phyloP scores from a whole-genome alignment of 2,888 invertebrate species.

The Atrina japonica region DNA sequence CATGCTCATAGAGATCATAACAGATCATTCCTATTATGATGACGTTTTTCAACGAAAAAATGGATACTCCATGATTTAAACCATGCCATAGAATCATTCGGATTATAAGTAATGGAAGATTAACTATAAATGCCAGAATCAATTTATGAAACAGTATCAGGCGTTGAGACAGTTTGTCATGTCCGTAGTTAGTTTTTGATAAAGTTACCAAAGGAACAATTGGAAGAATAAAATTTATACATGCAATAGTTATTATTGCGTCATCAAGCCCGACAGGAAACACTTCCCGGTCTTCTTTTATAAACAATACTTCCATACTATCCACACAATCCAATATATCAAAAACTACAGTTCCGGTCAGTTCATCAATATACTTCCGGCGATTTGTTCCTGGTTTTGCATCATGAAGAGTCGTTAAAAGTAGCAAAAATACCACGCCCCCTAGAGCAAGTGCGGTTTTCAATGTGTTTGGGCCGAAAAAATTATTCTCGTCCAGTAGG shows the following conservation, averaged over 20 bases:
- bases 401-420: slow-evolving; percentile 83
- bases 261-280: slow-evolving; percentile 78
- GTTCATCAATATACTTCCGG: slow-evolving; percentile 82
- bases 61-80: slow-evolving; percentile 82
- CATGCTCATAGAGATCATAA: slow-evolving; percentile 67
- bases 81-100: slow-evolving; percentile 83
- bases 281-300: slow-evolving; percentile 60
- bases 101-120: slow-evolving; percentile 83
- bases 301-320: slow-evolving; percentile 82
- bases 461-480: slow-evolving; percentile 81
- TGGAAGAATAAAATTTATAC: slow-evolving; percentile 83
- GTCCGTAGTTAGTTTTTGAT: slow-evolving; percentile 81
- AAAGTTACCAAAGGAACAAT: slow-evolving; percentile 83
- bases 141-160: slow-evolving; percentile 80
- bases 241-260: slow-evolving; percentile 82
- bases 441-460: slow-evolving; percentile 80
- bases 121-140: slow-evolving; percentile 82
- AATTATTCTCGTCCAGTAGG: slow-evolving; percentile 73
- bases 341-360: slow-evolving; percentile 82
- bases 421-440: slow-evolving; percentile 82
- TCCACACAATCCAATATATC: slow-evolving; percentile 84
- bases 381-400: slow-evolving; percentile 81
- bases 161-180: slow-evolving; percentile 65
- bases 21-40: slow-evolving; percentile 82
- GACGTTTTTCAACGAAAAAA: slow-evolving; percentile 84